A percentile compares a stretch with the other conserved stretches of the same genome.
These are phyloP conservation scores for Aricia artaxerxes DNA, from an alignment of 2,888 invertebrate species.

Conservation along the genomic window DNA sequence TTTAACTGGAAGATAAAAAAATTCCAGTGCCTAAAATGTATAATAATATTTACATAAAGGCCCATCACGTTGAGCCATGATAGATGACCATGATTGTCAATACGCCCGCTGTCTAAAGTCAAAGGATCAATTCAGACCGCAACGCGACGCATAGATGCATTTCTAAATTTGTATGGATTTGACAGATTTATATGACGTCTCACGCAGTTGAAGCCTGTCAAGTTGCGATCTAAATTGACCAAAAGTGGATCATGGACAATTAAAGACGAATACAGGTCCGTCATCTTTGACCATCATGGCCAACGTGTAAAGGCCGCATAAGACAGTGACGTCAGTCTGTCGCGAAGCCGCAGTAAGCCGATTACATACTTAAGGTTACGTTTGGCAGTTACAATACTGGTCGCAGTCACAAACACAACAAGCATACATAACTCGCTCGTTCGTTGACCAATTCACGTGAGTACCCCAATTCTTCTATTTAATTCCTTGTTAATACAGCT, in stretches of 20 bases:
- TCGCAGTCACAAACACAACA: slow-evolving; percentile 72
- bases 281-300: neutral
- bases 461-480: neutral
- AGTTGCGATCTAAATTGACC: too few species aligned
- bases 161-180: too few species aligned
- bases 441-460: slow-evolving; percentile 12
- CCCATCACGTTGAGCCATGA: neutral
- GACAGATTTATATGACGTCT: too few species aligned
- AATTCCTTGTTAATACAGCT: neutral
- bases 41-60: neutral
- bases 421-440: slow-evolving; percentile 50
- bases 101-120: neutral
- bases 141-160: too few species aligned
- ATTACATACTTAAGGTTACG: slow-evolving; percentile 51
- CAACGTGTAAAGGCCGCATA: neutral
- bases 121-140: too few species aligned
- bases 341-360: slow-evolving; percentile 51
- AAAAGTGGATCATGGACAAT: neutral
- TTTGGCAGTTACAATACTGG: slow-evolving; percentile 76
- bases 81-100: neutral
- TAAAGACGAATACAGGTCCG: neutral
- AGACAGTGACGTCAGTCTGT: slow-evolving; percentile 4
- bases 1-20: neutral
- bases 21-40: neutral
- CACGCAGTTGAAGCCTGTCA: too few species aligned